Evolutionary conservation across 2,888 invertebrate genomes (phyloP), one percentile per base, ranked within the genome.

Genomic region (Mechanitis messenoides): DNA sequence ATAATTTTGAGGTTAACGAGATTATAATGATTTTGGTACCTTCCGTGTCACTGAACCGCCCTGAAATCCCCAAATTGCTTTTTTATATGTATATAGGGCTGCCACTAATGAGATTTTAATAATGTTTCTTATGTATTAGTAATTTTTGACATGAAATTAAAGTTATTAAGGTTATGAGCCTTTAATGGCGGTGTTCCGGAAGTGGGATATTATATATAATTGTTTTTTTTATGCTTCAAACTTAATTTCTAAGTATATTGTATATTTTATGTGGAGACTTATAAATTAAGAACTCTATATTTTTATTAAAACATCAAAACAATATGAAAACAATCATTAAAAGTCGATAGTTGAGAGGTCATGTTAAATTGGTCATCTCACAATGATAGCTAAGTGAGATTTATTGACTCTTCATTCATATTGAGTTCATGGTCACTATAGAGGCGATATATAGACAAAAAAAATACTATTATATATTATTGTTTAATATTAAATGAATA

Each of bases 1-100:
- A 50, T 3, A 7, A 50, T 31, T 28, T 50, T 50, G 31, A 80
- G 79, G 79, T 81, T 89, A 89, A 89, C 84, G 88, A 89, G 83
- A 80, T 87, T 85, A 89, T 90, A 89, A 90, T 89, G 88, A 87
- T 87, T 86, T 74, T 88, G 88, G 88, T 88, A 73, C 87, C 84
- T 85, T 84, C 87, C 87, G 88, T 88, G 87, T 88, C 87, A 86
- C 9, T 50, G 50, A 42, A 42, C 74, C 74, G 79, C 79, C 77
- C 76, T 80, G 63, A 85, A 85, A 87, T 86, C 85, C 84, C 78
- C 76, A 85, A 88, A 87, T 87, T 85, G 81, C 84, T 79, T 81
- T 84, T 86, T 78, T 80, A 77, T 75, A 73, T 77, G 78, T 80
- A 82, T 78, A 81, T 85, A 88, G 86, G 87, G 70, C 67, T 78